Base-by-base conservation (phyloP, 2,113 vertebrate genomes). In the Terrapene triunguis region DNA sequence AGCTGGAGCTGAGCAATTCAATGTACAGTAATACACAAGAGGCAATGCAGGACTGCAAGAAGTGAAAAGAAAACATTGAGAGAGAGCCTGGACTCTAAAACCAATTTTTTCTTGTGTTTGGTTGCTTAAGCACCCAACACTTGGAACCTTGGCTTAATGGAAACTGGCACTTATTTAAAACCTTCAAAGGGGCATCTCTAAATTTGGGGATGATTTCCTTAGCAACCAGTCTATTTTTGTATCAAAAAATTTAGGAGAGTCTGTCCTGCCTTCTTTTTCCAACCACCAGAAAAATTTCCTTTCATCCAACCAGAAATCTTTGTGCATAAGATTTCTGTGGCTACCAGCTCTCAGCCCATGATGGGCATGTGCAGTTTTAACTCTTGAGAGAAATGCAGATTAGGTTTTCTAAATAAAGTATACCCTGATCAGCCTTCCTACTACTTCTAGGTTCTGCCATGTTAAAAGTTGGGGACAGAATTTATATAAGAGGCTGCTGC, bases 81-180 rank as follows among this genome's bases (percentile, higher is more conserved):
- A 78, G 10, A 80, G 53, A 25, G 51, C 25, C 57, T 6, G 27
- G 29, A 50, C 62, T 79, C 57, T 80, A 72, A 85, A 35, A 83
- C 87, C 74, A 94, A 8, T 2, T 74, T 16, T 0, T 35, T 86
- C 48, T 91, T 84, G 29, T 29, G 11, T 78, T 50, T 44, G 17
- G 54, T 80, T 80, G 42, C 57, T 48, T 48, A 62, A 88, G 38
- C 10, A 50, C 42, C 44, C 57, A 50, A 80, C 74, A 48, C 55
- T 48, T 38, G 10, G 78, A 80, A 50, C 54, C 27, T 85, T 79
- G 54, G 16, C 80, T 97, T 96, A 80, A 92, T 82, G 57, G 82
- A 80, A 90, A 76, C 85, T 59, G 85, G 4, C 85, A 80, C 88
- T 97, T 95, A 89, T 96, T 97, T 92, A 21, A 94, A 95, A 89